Percentiles rank a stretch among this genome's conserved stretches.
Evolutionary conservation across 1,140 invertebrate species (phyloP).

Genomic region (Zaprionus camerounensis): DNA sequence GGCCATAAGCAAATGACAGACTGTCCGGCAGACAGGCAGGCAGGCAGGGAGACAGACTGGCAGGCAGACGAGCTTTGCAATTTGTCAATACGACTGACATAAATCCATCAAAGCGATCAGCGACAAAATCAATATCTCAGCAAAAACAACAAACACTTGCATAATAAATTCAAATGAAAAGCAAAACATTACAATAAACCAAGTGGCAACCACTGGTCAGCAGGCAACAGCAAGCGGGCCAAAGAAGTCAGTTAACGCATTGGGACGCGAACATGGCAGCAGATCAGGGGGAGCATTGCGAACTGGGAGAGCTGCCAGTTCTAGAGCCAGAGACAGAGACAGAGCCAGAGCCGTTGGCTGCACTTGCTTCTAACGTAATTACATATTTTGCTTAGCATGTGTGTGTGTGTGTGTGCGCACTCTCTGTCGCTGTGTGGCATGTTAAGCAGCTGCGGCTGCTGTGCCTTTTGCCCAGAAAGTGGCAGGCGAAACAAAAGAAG

Average conservation of each 20-base stretch:
- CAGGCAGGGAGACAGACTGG: slow-evolving; percentile 17
- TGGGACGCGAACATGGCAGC: slow-evolving; percentile 12
- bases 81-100: slow-evolving; percentile 74
- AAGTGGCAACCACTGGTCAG: slow-evolving; percentile 11
- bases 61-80: slow-evolving; percentile 49
- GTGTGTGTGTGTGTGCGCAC: slow-evolving; percentile 45
- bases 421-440: slow-evolving; percentile 61
- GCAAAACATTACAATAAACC: slow-evolving; percentile 59
- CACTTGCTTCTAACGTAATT: slow-evolving; percentile 76
- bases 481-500: slow-evolving; percentile 70
- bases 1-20: slow-evolving; percentile 54
- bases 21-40: slow-evolving; percentile 19
- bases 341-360: slow-evolving; percentile 8
- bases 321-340: no score
- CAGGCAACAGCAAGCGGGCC: neutral
- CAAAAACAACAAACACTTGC: slow-evolving; percentile 47
- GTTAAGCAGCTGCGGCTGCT: slow-evolving; percentile 69
- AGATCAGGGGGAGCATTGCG: slow-evolving; percentile 2
- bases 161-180: slow-evolving; percentile 71
- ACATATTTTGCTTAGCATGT: slow-evolving; percentile 67
- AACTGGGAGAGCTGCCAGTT: slow-evolving; percentile 28
- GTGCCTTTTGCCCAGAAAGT: slow-evolving; percentile 46
- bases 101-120: slow-evolving; percentile 66
- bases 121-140: slow-evolving; percentile 58
- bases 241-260: slow-evolving; percentile 23